phyloP scores from a whole-genome alignment of 2,797 vertebrate genomes.

The Melanotaenia pygmaea region DNA sequence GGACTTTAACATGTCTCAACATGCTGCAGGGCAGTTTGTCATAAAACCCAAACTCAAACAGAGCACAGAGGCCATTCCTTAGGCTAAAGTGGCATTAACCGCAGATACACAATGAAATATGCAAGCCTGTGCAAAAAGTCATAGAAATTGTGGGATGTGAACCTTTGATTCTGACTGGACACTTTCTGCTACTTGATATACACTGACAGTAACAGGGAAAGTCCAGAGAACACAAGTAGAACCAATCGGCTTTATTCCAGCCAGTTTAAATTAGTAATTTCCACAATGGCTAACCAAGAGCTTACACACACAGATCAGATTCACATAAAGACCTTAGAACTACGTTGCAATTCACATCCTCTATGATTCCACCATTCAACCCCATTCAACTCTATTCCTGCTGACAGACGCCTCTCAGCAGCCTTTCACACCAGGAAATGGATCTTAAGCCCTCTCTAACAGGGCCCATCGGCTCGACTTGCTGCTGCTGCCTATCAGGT shows the following conservation, averaged over 20 bases:
- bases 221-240: background rate
- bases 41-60: constrained; percentile 37
- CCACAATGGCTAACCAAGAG: constrained; percentile 34
- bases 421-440: constrained; percentile 65
- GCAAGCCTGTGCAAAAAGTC: constrained; percentile 19
- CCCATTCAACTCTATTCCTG: constrained; percentile 54
- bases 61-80: constrained; percentile 40
- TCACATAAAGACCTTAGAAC: constrained; percentile 47
- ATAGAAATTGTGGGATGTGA: background rate
- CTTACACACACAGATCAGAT: constrained; percentile 36
- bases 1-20: constrained; percentile 56
- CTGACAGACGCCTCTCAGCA: constrained; percentile 64
- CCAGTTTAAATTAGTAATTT: background rate
- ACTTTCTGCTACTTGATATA: background rate
- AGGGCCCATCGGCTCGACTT: constrained; percentile 43
- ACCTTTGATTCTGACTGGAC: background rate
- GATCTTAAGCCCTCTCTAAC: constrained; percentile 57
- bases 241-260: constrained; percentile 15
- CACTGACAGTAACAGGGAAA: background rate
- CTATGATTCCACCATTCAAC: constrained; percentile 50
- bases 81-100: constrained; percentile 32
- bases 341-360: constrained; percentile 65
- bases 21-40: constrained; percentile 52
- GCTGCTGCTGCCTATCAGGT: constrained; percentile 36
- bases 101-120: constrained; percentile 28